Evolutionary conservation across 53 echinoderm and acorn worm genomes (phyloP).

Genomic region (Echinarachnius parma): DNA sequence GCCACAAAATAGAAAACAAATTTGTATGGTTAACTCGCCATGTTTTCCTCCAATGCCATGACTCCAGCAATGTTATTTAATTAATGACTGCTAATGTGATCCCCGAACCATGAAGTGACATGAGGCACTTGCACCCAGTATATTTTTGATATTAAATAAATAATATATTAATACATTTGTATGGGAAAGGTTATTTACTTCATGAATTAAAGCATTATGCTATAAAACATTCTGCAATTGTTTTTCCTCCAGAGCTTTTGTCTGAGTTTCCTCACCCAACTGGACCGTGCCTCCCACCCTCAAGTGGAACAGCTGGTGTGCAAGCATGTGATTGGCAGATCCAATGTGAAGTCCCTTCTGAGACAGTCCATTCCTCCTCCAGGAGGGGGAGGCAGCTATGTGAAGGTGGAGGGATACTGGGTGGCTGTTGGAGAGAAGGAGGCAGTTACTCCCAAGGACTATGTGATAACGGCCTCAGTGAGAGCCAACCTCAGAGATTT

Average conservation of each 20-base stretch:
- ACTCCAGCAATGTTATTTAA: too few relatives aligned
- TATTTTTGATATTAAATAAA: too few relatives aligned
- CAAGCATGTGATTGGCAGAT: conserved; percentile 73
- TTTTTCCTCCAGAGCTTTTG: conserved; percentile 74
- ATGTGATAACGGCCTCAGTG: conserved; percentile 89
- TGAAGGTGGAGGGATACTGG: conserved; percentile 98
- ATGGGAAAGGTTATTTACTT: too few relatives aligned
- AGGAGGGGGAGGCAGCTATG: conserved; percentile 45
- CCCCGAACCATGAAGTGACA: too few relatives aligned
- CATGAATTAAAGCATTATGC: neutral
- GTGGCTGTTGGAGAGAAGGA: conserved; percentile 71
- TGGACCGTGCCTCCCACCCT: conserved; percentile 89
- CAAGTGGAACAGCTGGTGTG: conserved; percentile 87
- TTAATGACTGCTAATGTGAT: too few relatives aligned
- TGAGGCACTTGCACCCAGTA: too few relatives aligned
- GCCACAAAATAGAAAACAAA: too few relatives aligned
- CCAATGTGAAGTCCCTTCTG: conserved; percentile 72
- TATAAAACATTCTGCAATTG: neutral
- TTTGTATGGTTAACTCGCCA: too few relatives aligned
- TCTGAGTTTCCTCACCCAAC: conserved; percentile 93
- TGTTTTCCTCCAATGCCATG: too few relatives aligned
- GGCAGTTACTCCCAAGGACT: conserved; percentile 58
- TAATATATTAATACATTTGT: too few relatives aligned
- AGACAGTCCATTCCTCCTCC: conserved; percentile 92
- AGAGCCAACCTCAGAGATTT: conserved; percentile 79